Evolutionary conservation across 2,113 vertebrate species (phyloP).

Genomic region (Actenoides hombroni): DNA sequence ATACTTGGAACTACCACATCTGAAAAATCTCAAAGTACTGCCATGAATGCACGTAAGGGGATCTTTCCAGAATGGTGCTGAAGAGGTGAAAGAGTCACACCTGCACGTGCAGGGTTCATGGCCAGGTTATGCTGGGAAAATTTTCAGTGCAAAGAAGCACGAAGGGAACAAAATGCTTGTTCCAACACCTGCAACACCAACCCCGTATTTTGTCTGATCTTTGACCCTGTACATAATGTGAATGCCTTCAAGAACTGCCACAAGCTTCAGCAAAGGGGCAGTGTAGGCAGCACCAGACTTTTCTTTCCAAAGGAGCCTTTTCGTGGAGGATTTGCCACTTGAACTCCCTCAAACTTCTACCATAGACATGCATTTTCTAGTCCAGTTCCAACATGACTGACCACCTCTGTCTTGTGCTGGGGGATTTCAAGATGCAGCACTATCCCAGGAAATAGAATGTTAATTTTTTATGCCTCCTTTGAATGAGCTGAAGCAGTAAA

Average conservation of each 20-base stretch:
- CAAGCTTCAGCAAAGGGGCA: background rate
- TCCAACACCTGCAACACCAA: background rate
- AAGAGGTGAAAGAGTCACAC: background rate
- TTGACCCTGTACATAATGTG: accelerated
- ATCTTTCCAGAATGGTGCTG: background rate
- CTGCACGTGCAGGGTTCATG: background rate
- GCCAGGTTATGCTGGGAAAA: background rate
- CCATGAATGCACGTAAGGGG: accelerated
- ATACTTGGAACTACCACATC: background rate
- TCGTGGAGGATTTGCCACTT: background rate
- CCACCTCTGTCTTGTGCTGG: background rate
- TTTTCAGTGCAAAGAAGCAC: background rate
- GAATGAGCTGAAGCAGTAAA: background rate
- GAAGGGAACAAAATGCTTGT: background rate
- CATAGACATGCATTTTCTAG: background rate
- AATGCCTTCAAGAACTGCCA: background rate
- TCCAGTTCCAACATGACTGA: accelerated
- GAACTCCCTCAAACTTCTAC: background rate
- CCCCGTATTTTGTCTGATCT: accelerated
- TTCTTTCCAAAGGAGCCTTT: background rate
- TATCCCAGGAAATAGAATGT: background rate
- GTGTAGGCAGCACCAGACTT: background rate
- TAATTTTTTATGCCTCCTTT: background rate
- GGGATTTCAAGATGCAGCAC: background rate
- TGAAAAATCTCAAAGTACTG: background rate